phyloP scores from a whole-genome alignment of 1,140 invertebrate genomes.

The Sminthurides bifidus region DNA sequence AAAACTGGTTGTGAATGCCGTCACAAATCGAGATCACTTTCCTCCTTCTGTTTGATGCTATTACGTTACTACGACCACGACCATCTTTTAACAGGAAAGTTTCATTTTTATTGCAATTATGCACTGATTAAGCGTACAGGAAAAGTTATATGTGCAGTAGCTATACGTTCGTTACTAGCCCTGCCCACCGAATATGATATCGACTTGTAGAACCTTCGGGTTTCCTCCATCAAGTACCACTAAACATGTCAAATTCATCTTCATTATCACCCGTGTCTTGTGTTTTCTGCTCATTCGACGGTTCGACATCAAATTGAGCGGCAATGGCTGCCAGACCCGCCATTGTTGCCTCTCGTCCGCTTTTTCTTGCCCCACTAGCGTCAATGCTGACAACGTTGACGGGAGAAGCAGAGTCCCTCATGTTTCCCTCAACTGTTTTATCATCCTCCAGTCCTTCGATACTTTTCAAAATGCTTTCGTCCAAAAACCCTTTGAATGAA shows the following conservation, averaged over 20 bases:
- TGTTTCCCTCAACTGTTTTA: background rate
- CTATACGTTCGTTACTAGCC: no score
- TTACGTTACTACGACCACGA: no score
- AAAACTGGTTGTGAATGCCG: no score
- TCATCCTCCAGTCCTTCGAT: background rate
- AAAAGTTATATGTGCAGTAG: background rate
- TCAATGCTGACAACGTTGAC: constrained; percentile 22
- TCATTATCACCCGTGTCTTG: background rate
- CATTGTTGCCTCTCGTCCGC: background rate
- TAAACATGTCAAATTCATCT: constrained; percentile 4
- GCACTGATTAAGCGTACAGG: background rate
- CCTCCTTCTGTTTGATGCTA: no score
- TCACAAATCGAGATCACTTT: no score
- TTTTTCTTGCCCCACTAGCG: constrained; percentile 10
- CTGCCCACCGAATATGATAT: constrained; percentile 8
- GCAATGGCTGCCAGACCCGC: constrained; percentile 21
- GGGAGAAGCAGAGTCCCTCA: no score
- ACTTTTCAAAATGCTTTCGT: background rate
- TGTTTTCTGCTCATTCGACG: constrained; percentile 5
- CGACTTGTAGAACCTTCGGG: background rate
- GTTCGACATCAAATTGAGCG: constrained; percentile 18
- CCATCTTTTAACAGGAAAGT: no score
- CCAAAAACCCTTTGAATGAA: background rate
- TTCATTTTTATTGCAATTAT: no score
- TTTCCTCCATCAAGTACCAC: background rate